Evolutionary conservation across 2,797 vertebrate genomes (phyloP).

Genomic region (Sebastes minor): DNA sequence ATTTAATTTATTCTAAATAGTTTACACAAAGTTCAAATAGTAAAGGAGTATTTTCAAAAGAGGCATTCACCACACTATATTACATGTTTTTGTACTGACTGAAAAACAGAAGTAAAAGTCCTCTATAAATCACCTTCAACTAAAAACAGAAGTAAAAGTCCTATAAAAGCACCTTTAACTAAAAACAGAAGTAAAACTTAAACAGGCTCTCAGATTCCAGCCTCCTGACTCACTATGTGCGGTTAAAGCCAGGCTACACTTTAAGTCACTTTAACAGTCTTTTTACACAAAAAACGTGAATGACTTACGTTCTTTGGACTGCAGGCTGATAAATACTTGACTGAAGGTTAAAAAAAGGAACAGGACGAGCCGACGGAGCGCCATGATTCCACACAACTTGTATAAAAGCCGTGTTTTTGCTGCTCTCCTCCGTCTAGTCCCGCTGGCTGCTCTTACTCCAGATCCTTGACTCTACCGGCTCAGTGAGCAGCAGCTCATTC

Average conservation of each 20-base stretch:
- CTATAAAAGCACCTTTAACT: not conserved
- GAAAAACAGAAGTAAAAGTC: not conserved
- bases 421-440: slow-evolving; percentile 13
- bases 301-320: slow-evolving; percentile 84
- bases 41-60: not conserved
- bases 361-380: slow-evolving; percentile 59
- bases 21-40: not conserved
- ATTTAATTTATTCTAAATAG: not conserved
- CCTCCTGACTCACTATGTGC: slow-evolving; percentile 58
- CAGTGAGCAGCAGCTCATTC: slow-evolving; percentile 69
- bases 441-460: not conserved
- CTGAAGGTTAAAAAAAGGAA: slow-evolving; percentile 72
- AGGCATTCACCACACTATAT: not conserved
- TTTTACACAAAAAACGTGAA: not conserved
- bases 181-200: slow-evolving; percentile 5
- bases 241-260: not conserved
- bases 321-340: slow-evolving; percentile 68
- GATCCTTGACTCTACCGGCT: slow-evolving; percentile 31
- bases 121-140: not conserved
- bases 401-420: not conserved
- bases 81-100: not conserved
- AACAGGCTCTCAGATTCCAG: slow-evolving; percentile 38
- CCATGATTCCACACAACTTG: slow-evolving; percentile 69
- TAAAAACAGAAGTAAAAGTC: not conserved
- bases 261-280: too few relatives aligned